Conservation (phyloP, 1,140 invertebrate genomes). For the Drosophila repletoides region DNA sequence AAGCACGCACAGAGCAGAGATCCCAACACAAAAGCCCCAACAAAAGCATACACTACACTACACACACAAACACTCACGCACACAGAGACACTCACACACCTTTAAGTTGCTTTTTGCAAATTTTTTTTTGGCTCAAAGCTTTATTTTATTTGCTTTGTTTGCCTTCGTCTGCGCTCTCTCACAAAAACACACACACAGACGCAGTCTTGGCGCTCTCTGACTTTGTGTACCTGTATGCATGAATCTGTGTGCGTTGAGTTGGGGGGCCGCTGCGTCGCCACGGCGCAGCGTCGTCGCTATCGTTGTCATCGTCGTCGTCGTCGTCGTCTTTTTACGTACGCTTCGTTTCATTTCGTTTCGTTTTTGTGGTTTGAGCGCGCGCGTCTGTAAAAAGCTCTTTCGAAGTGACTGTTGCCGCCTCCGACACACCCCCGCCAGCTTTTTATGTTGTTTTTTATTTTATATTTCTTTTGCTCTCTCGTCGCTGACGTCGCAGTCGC, state of each 20-base stretch:
- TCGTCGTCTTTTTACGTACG: conserved; percentile 60
- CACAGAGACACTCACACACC: conserved; percentile 40
- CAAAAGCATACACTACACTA: too few relatives aligned
- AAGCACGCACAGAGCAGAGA: conserved; percentile 50
- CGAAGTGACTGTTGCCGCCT: conserved; percentile 50
- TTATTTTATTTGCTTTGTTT: conserved; percentile 67
- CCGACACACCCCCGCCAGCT: conserved; percentile 19
- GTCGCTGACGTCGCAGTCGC: conserved; percentile 37
- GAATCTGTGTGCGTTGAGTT: conserved; percentile 10
- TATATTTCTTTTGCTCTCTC: conserved; percentile 36
- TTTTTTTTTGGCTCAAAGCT: conserved; percentile 50
- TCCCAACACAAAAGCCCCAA: conserved; percentile 1
- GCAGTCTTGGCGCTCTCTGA: conserved; percentile 45
- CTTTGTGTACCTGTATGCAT: conserved; percentile 23
- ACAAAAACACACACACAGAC: conserved; percentile 25
- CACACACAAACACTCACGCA: conserved; percentile 11
- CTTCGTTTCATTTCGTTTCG: conserved; percentile 65
- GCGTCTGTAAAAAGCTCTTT: conserved; percentile 69
- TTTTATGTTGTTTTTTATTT: conserved; percentile 35
- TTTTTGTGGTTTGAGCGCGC: conserved; percentile 62
- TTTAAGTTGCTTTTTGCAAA: conserved; percentile 62
- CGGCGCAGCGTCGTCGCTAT: conserved; percentile 9
- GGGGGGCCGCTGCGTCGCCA: conserved; percentile 8
- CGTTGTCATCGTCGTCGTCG: conserved; percentile 18
- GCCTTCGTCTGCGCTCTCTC: conserved; percentile 33